Evolutionary conservation across 2,797 vertebrate species (phyloP).

Genomic region (Lophius americanus): DNA sequence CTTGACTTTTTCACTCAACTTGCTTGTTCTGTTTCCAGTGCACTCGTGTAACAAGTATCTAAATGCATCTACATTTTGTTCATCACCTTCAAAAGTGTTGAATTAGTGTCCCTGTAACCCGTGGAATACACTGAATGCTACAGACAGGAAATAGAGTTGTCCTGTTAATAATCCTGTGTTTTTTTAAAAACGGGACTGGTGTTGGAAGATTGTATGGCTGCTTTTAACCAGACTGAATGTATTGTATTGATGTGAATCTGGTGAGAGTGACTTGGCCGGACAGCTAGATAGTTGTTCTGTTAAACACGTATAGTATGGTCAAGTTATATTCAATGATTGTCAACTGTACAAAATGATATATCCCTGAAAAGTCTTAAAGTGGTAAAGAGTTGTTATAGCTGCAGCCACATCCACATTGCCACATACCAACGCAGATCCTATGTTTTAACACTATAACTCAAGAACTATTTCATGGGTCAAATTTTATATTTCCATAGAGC

Average conservation of each 20-base stretch:
- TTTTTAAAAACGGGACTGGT: background rate
- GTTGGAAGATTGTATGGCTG: conserved; percentile 1
- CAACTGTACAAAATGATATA: conserved; percentile 5
- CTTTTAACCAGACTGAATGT: background rate
- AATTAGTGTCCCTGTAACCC: too few species aligned
- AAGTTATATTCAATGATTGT: background rate
- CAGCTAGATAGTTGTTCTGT: too few species aligned
- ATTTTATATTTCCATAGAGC: too few species aligned
- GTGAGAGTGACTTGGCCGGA: too few species aligned
- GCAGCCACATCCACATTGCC: too few species aligned
- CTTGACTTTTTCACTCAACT: background rate
- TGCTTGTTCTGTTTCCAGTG: background rate
- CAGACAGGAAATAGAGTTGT: background rate
- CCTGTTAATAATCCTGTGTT: background rate
- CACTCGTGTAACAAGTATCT: background rate
- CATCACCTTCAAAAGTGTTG: too few species aligned
- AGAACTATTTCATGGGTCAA: too few species aligned
- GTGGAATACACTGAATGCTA: background rate
- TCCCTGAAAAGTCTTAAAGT: too few species aligned
- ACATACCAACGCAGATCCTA: too few species aligned
- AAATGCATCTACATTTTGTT: background rate
- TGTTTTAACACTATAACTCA: too few species aligned
- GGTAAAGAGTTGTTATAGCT: too few species aligned
- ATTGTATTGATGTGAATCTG: background rate
- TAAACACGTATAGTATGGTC: too few species aligned